These are phyloP conservation scores for Deilephila elpenor DNA, from an alignment of 2,888 invertebrate genomes.

Conservation along the genomic window DNA sequence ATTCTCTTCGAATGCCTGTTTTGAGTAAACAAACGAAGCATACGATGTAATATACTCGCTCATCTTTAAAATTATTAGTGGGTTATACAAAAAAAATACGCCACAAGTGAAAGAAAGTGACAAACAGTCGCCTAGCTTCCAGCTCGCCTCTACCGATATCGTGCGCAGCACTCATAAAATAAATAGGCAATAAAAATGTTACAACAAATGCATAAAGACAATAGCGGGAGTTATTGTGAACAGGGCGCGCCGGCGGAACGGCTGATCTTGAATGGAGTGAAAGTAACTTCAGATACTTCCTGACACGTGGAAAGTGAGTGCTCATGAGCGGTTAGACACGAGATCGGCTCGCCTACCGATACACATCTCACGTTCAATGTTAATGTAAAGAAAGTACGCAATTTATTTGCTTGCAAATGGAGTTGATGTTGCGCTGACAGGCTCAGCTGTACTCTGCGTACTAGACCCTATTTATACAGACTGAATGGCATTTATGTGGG, in stretches of 20 bases:
- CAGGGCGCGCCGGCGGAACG: conserved; percentile 64
- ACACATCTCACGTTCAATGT: conserved; percentile 62
- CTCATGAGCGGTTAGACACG: conserved; percentile 54
- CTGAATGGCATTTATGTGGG: too few species aligned
- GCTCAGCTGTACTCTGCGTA: not conserved
- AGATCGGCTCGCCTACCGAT: conserved; percentile 54
- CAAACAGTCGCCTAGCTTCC: not conserved
- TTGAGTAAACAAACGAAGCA: too few species aligned
- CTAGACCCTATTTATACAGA: too few species aligned
- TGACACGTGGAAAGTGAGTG: conserved; percentile 78
- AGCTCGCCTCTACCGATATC: not conserved
- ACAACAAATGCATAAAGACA: conserved; percentile 51
- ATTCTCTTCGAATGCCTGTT: too few species aligned
- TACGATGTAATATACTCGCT: not conserved
- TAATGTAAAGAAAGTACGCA: conserved; percentile 57
- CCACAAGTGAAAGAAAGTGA: not conserved
- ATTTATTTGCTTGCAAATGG: conserved; percentile 30
- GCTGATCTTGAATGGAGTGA: conserved; percentile 81
- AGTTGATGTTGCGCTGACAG: conserved; percentile 10
- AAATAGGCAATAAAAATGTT: conserved; percentile 47
- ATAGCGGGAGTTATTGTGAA: conserved; percentile 60
- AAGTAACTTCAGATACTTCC: conserved; percentile 78
- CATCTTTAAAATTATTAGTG: not conserved
- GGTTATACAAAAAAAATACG: not conserved
- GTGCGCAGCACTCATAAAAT: not conserved